phyloP scores from a whole-genome alignment of 2,888 invertebrate species.

The Amblyjoppa fuscipennis region DNA sequence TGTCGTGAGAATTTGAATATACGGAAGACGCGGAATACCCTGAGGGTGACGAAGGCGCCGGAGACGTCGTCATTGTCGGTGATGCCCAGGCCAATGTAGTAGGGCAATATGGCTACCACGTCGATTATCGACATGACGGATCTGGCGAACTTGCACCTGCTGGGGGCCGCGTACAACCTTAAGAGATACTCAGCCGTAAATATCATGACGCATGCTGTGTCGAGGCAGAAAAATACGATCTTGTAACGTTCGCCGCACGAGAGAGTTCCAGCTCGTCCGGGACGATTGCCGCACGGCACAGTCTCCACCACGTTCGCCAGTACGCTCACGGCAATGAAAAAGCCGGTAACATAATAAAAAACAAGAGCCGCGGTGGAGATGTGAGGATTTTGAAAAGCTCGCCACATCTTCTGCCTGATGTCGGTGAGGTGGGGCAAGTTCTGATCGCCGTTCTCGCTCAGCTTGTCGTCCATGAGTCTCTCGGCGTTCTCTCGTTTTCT shows the following conservation, averaged over 20 bases:
- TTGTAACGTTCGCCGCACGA: slow-evolving; percentile 99
- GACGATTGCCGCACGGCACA: slow-evolving; percentile 95
- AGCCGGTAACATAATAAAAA: slow-evolving; percentile 99
- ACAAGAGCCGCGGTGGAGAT: slow-evolving; percentile 99
- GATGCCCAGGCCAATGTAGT: slow-evolving; percentile 99
- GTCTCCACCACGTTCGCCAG: slow-evolving; percentile 99
- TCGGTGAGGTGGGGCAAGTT: slow-evolving; percentile 95
- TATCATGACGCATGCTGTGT: slow-evolving; percentile 99
- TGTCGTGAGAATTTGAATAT: slow-evolving; percentile 99
- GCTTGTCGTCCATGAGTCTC: slow-evolving; percentile 98
- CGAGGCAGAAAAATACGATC: slow-evolving; percentile 99
- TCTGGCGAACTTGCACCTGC: slow-evolving; percentile 98
- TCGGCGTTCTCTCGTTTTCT: slow-evolving; percentile 99
- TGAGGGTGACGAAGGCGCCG: slow-evolving; percentile 98
- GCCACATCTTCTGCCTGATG: slow-evolving; percentile 98
- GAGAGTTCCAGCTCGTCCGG: slow-evolving; percentile 94
- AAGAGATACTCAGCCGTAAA: slow-evolving; percentile 99
- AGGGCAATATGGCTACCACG: slow-evolving; percentile 99
- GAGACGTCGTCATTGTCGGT: slow-evolving; percentile 99
- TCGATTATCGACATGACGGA: slow-evolving; percentile 99
- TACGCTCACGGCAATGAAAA: slow-evolving; percentile 99
- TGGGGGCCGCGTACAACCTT: slow-evolving; percentile 98
- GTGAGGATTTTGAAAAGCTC: slow-evolving; percentile 99
- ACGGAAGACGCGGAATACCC: slow-evolving; percentile 99
- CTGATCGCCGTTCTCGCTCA: slow-evolving; percentile 97